Evolutionary conservation across 2,113 vertebrate genomes (phyloP).

Genomic region (Passer domesticus): DNA sequence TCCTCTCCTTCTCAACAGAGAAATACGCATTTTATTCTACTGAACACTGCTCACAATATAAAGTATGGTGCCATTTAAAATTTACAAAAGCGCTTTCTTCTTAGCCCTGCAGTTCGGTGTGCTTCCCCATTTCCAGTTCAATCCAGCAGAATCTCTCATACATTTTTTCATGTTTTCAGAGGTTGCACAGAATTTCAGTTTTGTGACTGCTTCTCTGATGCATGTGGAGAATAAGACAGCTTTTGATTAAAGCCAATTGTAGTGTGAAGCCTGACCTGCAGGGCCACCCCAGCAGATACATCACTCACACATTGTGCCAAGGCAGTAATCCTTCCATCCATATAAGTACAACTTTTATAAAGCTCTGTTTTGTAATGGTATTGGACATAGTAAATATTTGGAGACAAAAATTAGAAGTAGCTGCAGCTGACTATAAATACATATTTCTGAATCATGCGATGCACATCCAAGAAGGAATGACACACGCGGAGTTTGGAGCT

Average conservation of each 20-base stretch:
- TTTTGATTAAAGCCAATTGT: neutral
- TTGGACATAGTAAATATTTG: conserved; percentile 53
- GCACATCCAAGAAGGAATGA: neutral
- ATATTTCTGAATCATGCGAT: neutral
- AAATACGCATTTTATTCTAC: neutral
- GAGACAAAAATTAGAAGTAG: neutral
- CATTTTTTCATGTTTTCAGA: neutral
- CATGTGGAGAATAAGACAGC: neutral
- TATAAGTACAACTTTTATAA: neutral
- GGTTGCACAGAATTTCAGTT: neutral
- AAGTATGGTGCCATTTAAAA: neutral
- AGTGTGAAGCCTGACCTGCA: neutral
- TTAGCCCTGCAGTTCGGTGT: neutral
- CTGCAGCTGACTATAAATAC: conserved; percentile 13
- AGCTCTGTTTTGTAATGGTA: neutral
- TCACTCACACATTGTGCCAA: neutral
- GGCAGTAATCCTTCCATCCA: neutral
- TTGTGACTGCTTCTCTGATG: neutral
- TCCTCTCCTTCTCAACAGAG: neutral
- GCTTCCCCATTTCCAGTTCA: neutral
- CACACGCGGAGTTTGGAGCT: neutral
- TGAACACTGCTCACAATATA: neutral
- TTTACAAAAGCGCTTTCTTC: neutral
- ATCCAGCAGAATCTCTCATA: neutral
- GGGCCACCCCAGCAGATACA: neutral